A percentile compares a stretch with the other conserved stretches of the same genome.
Conservation (phyloP, 2,797 vertebrate genomes). For the Neostethus bicornis region DNA sequence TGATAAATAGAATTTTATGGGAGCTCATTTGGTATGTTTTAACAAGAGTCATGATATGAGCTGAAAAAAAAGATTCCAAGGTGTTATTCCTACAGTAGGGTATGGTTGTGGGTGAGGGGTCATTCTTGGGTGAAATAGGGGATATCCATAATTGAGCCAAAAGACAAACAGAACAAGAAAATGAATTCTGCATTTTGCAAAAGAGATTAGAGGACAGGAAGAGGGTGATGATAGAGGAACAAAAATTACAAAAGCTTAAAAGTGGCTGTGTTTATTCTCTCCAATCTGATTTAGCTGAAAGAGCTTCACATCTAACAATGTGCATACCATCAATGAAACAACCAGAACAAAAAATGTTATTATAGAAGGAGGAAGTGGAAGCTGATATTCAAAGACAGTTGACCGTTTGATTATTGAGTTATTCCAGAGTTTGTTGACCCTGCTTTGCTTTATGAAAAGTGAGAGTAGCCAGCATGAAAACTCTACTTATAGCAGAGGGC, state of each 20-base stretch:
- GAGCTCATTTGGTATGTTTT: slow-evolving; percentile 34
- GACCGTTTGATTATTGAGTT: slow-evolving; percentile 26
- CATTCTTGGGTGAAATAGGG: slow-evolving; percentile 28
- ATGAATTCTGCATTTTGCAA: slow-evolving; percentile 42
- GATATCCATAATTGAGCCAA: not conserved
- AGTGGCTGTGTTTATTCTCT: slow-evolving; percentile 29
- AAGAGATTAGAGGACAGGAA: slow-evolving; percentile 47
- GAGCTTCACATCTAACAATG: slow-evolving; percentile 21
- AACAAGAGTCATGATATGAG: slow-evolving; percentile 44
- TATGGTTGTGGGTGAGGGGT: slow-evolving; percentile 20
- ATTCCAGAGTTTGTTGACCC: slow-evolving; percentile 36
- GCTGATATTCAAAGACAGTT: slow-evolving; percentile 22
- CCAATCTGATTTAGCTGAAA: slow-evolving; percentile 20
- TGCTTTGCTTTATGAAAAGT: slow-evolving; percentile 16
- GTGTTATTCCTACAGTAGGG: slow-evolving; percentile 26
- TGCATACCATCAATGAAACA: slow-evolving; percentile 25
- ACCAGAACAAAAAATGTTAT: slow-evolving; percentile 48
- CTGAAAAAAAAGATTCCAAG: slow-evolving; percentile 27
- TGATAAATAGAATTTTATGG: slow-evolving; percentile 57
- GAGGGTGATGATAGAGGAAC: slow-evolving; percentile 26
- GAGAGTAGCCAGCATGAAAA: slow-evolving; percentile 17
- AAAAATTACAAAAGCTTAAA: slow-evolving; percentile 24
- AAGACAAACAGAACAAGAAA: slow-evolving; percentile 1
- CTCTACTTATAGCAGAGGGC: slow-evolving; percentile 7
- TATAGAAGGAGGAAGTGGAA: slow-evolving; percentile 29